These are phyloP conservation scores for Phoenicopterus ruber DNA, from an alignment of 2,113 vertebrate species.

Conservation along the genomic window DNA sequence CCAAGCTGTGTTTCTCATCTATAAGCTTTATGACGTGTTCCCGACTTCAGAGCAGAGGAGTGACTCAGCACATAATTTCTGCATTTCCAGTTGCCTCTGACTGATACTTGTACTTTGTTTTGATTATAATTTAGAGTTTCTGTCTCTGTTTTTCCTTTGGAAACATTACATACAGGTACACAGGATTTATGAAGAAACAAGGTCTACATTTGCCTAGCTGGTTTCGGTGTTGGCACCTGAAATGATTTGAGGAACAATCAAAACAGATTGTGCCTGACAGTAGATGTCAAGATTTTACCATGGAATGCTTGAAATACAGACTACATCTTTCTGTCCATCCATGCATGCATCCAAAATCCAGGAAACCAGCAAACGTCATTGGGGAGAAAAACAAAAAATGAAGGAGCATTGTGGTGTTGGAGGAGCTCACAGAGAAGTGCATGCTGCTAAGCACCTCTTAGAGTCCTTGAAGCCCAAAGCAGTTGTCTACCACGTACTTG, in stretches of 20 bases:
- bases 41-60: background rate
- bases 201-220: background rate
- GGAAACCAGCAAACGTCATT: background rate
- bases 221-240: background rate
- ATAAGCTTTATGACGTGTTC: background rate
- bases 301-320: background rate
- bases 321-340: background rate
- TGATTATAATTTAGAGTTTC: background rate
- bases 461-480: background rate
- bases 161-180: background rate
- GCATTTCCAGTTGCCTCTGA: background rate
- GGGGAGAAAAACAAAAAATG: background rate
- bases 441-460: background rate
- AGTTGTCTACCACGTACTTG: background rate
- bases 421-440: background rate
- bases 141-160: background rate
- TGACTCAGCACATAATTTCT: background rate
- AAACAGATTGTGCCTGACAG: background rate
- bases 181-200: slow-evolving; percentile 11
- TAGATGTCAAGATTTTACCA: background rate
- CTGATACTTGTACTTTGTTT: background rate
- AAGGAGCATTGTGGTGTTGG: background rate
- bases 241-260: background rate
- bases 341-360: background rate
- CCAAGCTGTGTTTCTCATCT: background rate